Evolutionary conservation across 2,888 invertebrate genomes (phyloP).

Genomic region (Synergus gifuensis): DNA sequence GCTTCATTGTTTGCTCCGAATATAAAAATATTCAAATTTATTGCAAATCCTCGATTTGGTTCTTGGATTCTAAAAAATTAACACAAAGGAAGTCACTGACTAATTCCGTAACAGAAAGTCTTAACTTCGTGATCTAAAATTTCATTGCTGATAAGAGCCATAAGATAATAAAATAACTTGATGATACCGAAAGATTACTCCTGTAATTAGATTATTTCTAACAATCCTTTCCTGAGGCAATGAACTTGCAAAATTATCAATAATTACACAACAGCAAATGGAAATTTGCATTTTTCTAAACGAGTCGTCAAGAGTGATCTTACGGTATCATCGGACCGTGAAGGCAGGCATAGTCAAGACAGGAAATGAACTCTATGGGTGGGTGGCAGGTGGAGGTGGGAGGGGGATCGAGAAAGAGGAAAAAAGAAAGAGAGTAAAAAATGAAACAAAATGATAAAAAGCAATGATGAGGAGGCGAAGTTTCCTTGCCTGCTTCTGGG

Average conservation of each 20-base stretch:
- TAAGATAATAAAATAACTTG: no score
- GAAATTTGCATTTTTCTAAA: slow-evolving; percentile 8
- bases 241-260: slow-evolving; percentile 19
- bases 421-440: background rate
- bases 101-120: no score
- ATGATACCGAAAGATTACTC: no score
- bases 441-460: background rate
- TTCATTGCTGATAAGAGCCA: no score
- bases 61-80: background rate
- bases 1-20: background rate
- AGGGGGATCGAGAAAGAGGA: background rate
- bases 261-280: background rate
- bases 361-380: slow-evolving; percentile 18
- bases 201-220: background rate
- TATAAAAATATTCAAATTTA: background rate
- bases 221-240: background rate
- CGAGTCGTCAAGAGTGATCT: slow-evolving; percentile 11
- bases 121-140: no score
- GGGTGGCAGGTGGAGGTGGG: background rate
- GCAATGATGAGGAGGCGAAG: background rate
- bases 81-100: no score
- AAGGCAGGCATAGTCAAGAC: background rate
- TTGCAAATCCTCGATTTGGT: background rate
- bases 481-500: background rate
- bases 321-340: slow-evolving; percentile 7